A percentile compares a stretch with the other conserved stretches of the same genome.
Evolutionary conservation across 2,113 vertebrate species (phyloP).

Genomic region (Microcebus murinus): DNA sequence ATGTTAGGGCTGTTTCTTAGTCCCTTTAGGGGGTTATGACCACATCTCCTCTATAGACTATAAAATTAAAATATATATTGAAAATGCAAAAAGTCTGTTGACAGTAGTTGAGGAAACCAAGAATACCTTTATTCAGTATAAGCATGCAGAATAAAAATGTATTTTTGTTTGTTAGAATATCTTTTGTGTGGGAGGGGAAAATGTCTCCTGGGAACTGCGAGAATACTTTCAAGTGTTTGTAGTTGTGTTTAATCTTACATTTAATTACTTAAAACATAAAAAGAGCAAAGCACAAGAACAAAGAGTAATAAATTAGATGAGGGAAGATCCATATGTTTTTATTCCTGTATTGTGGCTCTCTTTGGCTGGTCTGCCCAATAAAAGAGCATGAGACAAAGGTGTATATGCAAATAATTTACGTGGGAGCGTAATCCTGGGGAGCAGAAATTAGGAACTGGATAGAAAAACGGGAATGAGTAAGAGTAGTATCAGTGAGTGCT

Average conservation of each 20-base stretch:
- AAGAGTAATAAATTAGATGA: neutral
- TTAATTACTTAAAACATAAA: neutral
- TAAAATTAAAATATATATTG: neutral
- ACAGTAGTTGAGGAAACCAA: neutral
- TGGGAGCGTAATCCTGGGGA: neutral
- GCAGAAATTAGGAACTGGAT: neutral
- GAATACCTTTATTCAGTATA: neutral
- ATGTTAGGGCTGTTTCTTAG: neutral
- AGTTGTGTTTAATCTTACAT: neutral
- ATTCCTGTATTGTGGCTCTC: neutral
- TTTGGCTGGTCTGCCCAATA: neutral
- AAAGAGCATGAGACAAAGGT: neutral
- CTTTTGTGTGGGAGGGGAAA: neutral
- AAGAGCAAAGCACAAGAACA: neutral
- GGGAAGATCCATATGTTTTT: neutral
- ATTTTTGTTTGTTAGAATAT: neutral
- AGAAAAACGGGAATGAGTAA: neutral
- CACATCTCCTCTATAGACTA: neutral
- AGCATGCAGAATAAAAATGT: neutral
- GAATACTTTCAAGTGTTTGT: neutral
- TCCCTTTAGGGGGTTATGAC: neutral
- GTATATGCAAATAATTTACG: neutral
- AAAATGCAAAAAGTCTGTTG: neutral
- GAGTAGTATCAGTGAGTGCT: neutral
- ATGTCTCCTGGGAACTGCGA: neutral